phyloP scores from a whole-genome alignment of 1,140 invertebrate genomes.

The Drosophila grimshawi region DNA sequence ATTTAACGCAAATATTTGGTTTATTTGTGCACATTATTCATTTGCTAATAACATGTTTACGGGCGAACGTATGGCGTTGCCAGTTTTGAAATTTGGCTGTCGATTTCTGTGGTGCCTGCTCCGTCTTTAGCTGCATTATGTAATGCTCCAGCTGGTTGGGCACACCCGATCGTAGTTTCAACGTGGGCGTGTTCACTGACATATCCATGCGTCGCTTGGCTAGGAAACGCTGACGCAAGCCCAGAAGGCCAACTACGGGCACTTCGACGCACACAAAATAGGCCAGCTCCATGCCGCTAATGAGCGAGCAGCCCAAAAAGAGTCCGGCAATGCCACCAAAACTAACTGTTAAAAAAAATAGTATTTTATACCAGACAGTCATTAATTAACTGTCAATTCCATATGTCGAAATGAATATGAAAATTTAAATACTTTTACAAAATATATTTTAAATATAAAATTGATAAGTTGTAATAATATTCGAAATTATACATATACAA shows the following conservation, averaged over 20 bases:
- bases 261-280: slow-evolving; percentile 88
- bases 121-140: slow-evolving; percentile 60
- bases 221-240: slow-evolving; percentile 49
- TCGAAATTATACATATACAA: too few relatives aligned
- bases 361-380: neutral
- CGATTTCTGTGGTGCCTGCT: slow-evolving; percentile 34
- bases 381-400: neutral
- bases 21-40: slow-evolving; percentile 66
- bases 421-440: too few relatives aligned
- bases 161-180: slow-evolving; percentile 51
- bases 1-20: slow-evolving; percentile 62
- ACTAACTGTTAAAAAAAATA: slow-evolving; percentile 86
- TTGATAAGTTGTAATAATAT: too few relatives aligned
- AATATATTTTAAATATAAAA: too few relatives aligned
- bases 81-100: slow-evolving; percentile 56
- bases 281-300: slow-evolving; percentile 89
- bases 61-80: slow-evolving; percentile 58
- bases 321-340: slow-evolving; percentile 91
- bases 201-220: slow-evolving; percentile 18
- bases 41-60: slow-evolving; percentile 71
- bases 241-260: slow-evolving; percentile 55
- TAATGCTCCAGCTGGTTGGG: slow-evolving; percentile 67
- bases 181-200: slow-evolving; percentile 36
- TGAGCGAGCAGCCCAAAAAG: slow-evolving; percentile 90
- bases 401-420: too few relatives aligned